These are phyloP conservation scores for Subacronicta megacephala DNA, from an alignment of 2,888 invertebrate genomes.

Conservation along the genomic window DNA sequence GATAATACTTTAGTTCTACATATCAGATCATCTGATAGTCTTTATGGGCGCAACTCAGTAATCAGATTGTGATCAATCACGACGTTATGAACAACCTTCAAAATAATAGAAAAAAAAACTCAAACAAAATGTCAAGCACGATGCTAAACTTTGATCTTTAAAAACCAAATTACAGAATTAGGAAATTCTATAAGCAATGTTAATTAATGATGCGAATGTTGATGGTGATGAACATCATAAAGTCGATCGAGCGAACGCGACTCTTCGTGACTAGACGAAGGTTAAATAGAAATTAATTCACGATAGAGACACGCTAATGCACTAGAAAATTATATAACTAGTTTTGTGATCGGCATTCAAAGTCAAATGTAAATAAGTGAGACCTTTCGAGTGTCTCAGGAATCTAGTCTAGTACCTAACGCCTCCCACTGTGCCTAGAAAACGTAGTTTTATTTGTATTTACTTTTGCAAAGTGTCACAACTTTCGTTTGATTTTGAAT, in stretches of 20 bases:
- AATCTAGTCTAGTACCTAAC: constrained; percentile 60
- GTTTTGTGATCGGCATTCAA: constrained; percentile 66
- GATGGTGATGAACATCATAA: constrained; percentile 37
- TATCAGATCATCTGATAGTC: constrained; percentile 39
- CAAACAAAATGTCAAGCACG: constrained; percentile 25
- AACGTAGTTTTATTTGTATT: constrained; percentile 40
- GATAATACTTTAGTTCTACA: constrained; percentile 1
- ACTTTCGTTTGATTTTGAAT: constrained; percentile 17
- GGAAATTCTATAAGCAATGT: constrained; percentile 3
- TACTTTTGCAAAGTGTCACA: constrained; percentile 19
- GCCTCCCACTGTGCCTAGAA: constrained; percentile 40
- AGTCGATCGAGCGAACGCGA: constrained; percentile 51
- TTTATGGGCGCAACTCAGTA: constrained; percentile 4
- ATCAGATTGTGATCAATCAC: constrained; percentile 36
- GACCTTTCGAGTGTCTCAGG: constrained; percentile 64
- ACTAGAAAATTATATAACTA: constrained; percentile 63
- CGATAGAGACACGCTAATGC: constrained; percentile 62
- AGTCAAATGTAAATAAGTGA: constrained; percentile 67
- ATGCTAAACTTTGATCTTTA: constrained; percentile 6
- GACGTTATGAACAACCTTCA: constrained; percentile 21
- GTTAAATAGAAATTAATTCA: constrained; percentile 70
- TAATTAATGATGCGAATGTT: constrained; percentile 11
- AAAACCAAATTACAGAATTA: constrained; percentile 18
- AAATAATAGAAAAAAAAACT: background rate
- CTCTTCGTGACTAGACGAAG: constrained; percentile 73